Evolutionary conservation across 2,113 vertebrate genomes (phyloP), one percentile per base, ranked within the genome.

Genomic region (Platichthys flesus): DNA sequence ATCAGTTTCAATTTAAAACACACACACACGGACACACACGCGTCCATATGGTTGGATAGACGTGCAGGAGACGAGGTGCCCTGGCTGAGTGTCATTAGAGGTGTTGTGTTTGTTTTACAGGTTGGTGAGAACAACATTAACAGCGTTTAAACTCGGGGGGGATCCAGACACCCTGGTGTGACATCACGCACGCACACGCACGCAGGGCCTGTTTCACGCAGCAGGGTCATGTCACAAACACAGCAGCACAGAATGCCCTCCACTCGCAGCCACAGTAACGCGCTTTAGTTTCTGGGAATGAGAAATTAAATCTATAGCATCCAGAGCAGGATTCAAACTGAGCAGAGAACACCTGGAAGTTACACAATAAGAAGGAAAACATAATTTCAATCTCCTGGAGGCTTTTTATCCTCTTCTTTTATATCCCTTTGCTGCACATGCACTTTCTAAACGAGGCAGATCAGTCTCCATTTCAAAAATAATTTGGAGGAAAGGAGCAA

Each of bases 101-200:
- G 85, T 92, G 89, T 85, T 76, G 24, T 90, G 92, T 94, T 94
- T 90, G 90, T 92, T 92, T 93, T 90, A 91, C 79, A 88, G 76
- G 62, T 58, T 59, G 61, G 81, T 91, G 87, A 91, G 89, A 93
- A 92, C 88, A 90, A 86, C 81, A 78, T 85, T 66, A 74, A 87
- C 79, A 64, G 74, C 82, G 90, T 92, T 86, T 89, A 71, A 86
- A 93, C 90, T 65, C 86, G 31, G 82, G 54, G 24, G 86, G 91
- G 88, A 71, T 79, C 84, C 84, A 52, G 78, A 67, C 85, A 83
- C 83, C 91, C 84, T 40, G 89, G 70, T 84, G 93, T 66, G 90
- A 88, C 86, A 71, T 78, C 75, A 82, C 79, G 85, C 74, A 60
- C 20, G 18, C 51, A 18, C 47, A 49, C 47, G 14, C 47, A 37